These are phyloP conservation scores for Argya squamiceps DNA, from an alignment of 2,797 vertebrate species.

Conservation along the genomic window DNA sequence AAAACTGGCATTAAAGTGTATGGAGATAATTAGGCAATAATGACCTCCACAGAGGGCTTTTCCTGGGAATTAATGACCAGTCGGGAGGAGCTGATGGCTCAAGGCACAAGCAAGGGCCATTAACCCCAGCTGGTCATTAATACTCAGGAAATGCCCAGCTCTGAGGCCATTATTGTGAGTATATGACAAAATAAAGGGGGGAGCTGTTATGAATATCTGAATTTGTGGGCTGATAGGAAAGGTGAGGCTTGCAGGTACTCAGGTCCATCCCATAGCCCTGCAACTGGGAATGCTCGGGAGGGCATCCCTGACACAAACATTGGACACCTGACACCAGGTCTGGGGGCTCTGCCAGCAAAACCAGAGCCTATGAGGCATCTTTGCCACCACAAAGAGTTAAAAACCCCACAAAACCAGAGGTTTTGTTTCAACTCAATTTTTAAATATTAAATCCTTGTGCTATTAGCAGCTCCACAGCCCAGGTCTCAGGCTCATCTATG, in stretches of 20 bases:
- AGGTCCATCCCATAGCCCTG: conserved; percentile 4
- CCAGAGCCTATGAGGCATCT: neutral
- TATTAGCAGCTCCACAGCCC: neutral
- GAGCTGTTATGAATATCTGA: neutral
- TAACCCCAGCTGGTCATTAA: conserved; percentile 80
- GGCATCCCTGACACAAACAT: neutral
- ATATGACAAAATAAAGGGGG: conserved; percentile 65
- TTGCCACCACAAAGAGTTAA: neutral
- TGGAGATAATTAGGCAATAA: conserved; percentile 77
- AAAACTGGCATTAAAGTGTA: conserved; percentile 79
- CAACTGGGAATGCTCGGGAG: neutral
- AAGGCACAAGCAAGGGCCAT: conserved; percentile 77
- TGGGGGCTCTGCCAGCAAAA: neutral
- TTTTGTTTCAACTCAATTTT: neutral
- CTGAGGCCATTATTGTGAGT: conserved; percentile 64
- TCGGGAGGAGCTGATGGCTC: conserved; percentile 77
- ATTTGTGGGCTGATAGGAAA: neutral
- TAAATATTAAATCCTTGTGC: neutral
- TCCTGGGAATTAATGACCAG: conserved; percentile 80
- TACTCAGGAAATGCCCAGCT: conserved; percentile 77
- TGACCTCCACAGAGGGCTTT: conserved; percentile 73
- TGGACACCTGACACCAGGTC: neutral
- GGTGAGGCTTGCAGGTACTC: conserved; percentile 9
- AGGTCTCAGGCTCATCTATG: neutral
- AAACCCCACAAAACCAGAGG: neutral